Base-by-base conservation (phyloP, 2,113 vertebrate species). In the Cromileptes altivelis region DNA sequence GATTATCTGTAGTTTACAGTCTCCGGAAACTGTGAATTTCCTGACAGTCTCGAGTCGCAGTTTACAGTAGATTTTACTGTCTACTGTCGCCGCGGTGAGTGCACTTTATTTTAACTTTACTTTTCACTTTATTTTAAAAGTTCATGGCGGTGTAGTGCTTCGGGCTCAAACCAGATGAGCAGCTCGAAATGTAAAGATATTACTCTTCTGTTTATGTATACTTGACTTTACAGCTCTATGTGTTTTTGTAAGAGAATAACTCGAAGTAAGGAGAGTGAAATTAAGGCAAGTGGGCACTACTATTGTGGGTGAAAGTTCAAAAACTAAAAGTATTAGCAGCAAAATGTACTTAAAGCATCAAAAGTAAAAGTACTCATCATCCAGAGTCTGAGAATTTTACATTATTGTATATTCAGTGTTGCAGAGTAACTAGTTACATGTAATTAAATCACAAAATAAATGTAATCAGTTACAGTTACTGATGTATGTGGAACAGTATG, bases 61-160 rank as follows among this genome's bases (percentile, higher is more conserved):
- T 7, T 82, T 4, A 45, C 23, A 12, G 23, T 21, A 64, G 25
- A 49, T 67, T 85, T 61, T 7, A 33, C 30, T 30, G 18, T 30
- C 21, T 6, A 1, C 67, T 14, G 57, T 56, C 5, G 17, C 18
- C 1, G 17, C 2, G 90, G 91, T 94, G 64, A 93, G 91, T 90
- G 5, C 4, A 33, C 37, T 84, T 80, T 61, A n/a, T 77, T 81
- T 37, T 0, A 50, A 61, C 40, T 62, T 63, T 57, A 25, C 6
- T 45, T 45, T 45, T 12, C 42, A 9, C 9, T 49, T 49, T 49
- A 15, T 2, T 18, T 50, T 14, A 0, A 21, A 53, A 5, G 9
- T 71, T 76, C 37, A 53, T 2, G 37, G 15, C 13, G 15, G 25
- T 70, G n/a, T 3, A 18, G 14, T 55, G 33, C 9, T 10, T 47